Evolutionary conservation across 2,113 vertebrate genomes (phyloP).

Genomic region (Catharus minimus): DNA sequence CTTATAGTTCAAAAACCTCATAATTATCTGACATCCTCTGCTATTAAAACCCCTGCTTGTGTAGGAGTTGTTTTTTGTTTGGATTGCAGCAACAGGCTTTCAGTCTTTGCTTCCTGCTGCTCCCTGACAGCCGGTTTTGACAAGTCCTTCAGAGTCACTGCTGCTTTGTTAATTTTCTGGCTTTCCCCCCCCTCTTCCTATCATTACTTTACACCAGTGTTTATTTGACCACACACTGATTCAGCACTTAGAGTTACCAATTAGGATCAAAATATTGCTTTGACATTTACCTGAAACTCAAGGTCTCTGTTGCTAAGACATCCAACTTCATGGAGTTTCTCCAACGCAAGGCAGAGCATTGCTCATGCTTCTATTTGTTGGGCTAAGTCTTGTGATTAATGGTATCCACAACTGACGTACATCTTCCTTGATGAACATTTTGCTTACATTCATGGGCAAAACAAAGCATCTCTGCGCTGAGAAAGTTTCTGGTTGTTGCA

Average conservation of each 20-base stretch:
- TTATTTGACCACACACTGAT: slow-evolving; percentile 34
- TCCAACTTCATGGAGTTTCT: background rate
- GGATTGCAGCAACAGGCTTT: background rate
- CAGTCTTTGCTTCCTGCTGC: slow-evolving; percentile 23
- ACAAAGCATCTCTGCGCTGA: background rate
- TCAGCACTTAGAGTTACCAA: background rate
- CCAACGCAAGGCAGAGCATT: rapidly evolving
- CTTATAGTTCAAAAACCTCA: background rate
- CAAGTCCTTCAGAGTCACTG: background rate
- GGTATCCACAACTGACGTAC: background rate
- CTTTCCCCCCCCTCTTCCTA: background rate
- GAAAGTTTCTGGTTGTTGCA: background rate
- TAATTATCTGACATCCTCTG: background rate
- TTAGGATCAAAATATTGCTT: slow-evolving; percentile 15
- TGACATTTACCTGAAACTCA: slow-evolving; percentile 17
- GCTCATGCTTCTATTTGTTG: background rate
- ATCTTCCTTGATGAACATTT: background rate
- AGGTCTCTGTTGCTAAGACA: background rate
- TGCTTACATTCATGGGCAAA: background rate
- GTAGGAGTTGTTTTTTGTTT: background rate
- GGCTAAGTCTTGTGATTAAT: background rate
- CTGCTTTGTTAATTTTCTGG: slow-evolving; percentile 24
- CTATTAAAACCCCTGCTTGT: background rate
- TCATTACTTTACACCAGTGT: background rate
- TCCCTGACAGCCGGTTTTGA: background rate